Percentiles rank a stretch among this genome's conserved stretches.
phyloP scores from a whole-genome alignment of 2,113 vertebrate species.

The Perca flavescens region DNA sequence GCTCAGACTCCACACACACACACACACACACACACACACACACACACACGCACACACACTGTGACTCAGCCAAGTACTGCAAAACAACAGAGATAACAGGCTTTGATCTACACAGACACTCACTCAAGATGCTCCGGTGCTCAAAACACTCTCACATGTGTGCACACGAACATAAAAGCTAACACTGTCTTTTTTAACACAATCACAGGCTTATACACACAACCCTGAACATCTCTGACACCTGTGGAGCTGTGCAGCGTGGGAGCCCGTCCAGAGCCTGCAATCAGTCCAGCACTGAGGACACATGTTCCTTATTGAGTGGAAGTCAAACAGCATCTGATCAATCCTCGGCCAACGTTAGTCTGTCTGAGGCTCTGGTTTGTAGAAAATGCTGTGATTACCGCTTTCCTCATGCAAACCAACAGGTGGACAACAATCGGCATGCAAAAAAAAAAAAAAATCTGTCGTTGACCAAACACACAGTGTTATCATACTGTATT shows the following conservation, averaged over 20 bases:
- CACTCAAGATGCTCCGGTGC: slow-evolving; percentile 36
- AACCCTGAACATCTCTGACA: slow-evolving; percentile 59
- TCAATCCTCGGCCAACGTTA: slow-evolving; percentile 70
- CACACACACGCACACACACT: slow-evolving; percentile 19
- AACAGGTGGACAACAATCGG: slow-evolving; percentile 66
- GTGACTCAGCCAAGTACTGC: slow-evolving; percentile 56
- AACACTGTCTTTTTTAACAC: slow-evolving; percentile 22
- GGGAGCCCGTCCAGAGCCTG: slow-evolving; percentile 62
- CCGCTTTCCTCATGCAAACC: slow-evolving; percentile 55
- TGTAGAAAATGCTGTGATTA: slow-evolving; percentile 46
- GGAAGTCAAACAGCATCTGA: slow-evolving; percentile 74
- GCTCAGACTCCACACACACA: slow-evolving; percentile 27
- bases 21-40: slow-evolving; percentile 1
- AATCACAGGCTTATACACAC: slow-evolving; percentile 28
- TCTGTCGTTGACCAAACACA: slow-evolving; percentile 43
- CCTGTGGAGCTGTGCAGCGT: slow-evolving; percentile 64
- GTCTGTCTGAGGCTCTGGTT: slow-evolving; percentile 73
- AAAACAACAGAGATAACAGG: slow-evolving; percentile 50
- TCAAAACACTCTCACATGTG: slow-evolving; percentile 48
- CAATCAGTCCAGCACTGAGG: slow-evolving; percentile 52
- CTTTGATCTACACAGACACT: slow-evolving; percentile 71
- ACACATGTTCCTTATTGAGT: slow-evolving; percentile 79
- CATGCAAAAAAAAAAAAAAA: slow-evolving; percentile 23
- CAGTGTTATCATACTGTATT: background rate
- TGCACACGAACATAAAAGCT: slow-evolving; percentile 29